Base-by-base conservation (phyloP, 2,797 vertebrate species). In the Bradypodion pumilum region DNA sequence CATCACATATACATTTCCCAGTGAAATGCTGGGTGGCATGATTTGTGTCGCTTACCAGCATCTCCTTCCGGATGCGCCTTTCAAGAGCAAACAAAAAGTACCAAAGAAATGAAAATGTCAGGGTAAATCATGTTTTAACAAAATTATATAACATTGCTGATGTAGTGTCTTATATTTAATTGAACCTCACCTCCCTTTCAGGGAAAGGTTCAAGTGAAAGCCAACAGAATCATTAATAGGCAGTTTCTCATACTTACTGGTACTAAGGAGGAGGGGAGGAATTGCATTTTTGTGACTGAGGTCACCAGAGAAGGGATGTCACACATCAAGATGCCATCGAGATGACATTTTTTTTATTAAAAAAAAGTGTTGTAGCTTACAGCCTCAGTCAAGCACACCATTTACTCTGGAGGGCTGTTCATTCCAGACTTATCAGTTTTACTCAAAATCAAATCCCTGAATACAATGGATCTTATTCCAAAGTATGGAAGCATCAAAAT, bases 31-130 rank as follows among this genome's bases (percentile, higher is more conserved):
- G 27, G 29, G 1, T 75, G 62, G 35, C 37, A 40, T 74, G 19
- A 63, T 27, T 2, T 21, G 3, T n/a, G 44, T n/a, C 12, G 44
- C 27, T 65, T 60, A 52, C 44, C 44, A 19, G 68, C 13, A 82
- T 44, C 29, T 49, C 59, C 37, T 78, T 86, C 40, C 4, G 37
- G 27, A 73, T 12, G 25, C 79, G 15, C 0, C 0, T n/a, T 80
- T 49, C 46, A 60, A 25, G 46, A 65, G 62, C 44, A 60, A 42
- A 76, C 42, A 77, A 59, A 29, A 32, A 21, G 15, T 68, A 46
- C n/a, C 12, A 62, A 59, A 73, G 10, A 81, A 60, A 75, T 27
- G 13, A 40, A 77, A 87, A 78, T 1, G 44, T 23, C 89, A 63
- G 62, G 23, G 56, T 63, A 84, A 80, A 56, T 12, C 69, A 79